A percentile compares a stretch with the other conserved stretches of the same genome.
Conservation (phyloP, 1,140 invertebrate species). For the Antheraea pernyi region DNA sequence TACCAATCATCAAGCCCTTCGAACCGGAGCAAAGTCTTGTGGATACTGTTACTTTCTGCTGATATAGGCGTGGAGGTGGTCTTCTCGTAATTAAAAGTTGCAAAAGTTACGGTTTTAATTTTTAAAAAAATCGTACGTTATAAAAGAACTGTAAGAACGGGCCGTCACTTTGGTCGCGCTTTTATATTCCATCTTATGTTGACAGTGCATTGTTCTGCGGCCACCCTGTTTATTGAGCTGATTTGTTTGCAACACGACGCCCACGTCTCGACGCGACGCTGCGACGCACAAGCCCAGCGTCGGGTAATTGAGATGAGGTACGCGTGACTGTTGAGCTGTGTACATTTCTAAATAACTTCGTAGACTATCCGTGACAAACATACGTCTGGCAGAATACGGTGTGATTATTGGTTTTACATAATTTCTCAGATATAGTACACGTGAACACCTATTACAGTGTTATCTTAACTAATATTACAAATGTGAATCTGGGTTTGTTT, state of each 20-base stretch:
- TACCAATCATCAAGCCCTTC: no score
- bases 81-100: no score
- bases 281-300: slow-evolving; percentile 23
- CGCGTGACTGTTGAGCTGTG: slow-evolving; percentile 49
- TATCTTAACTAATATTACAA: not conserved
- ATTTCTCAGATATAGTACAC: not conserved
- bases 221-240: slow-evolving; percentile 56
- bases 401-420: slow-evolving; percentile 1
- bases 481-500: not conserved
- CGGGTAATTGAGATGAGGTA: slow-evolving; percentile 52
- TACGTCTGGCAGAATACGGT: not conserved
- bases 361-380: slow-evolving; percentile 11
- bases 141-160: slow-evolving; percentile 27
- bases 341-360: slow-evolving; percentile 28
- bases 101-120: no score
- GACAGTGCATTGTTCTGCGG: slow-evolving; percentile 59
- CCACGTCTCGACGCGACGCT: slow-evolving; percentile 28
- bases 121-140: slow-evolving; percentile 27
- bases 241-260: slow-evolving; percentile 60
- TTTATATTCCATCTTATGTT: slow-evolving; percentile 63
- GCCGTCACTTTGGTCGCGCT: slow-evolving; percentile 39
- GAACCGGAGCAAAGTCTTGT: no score
- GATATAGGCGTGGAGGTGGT: no score
- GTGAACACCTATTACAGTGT: not conserved
- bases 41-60: no score